Evolutionary conservation across 2,113 vertebrate species (phyloP).

Genomic region (Dicentrarchus labrax): DNA sequence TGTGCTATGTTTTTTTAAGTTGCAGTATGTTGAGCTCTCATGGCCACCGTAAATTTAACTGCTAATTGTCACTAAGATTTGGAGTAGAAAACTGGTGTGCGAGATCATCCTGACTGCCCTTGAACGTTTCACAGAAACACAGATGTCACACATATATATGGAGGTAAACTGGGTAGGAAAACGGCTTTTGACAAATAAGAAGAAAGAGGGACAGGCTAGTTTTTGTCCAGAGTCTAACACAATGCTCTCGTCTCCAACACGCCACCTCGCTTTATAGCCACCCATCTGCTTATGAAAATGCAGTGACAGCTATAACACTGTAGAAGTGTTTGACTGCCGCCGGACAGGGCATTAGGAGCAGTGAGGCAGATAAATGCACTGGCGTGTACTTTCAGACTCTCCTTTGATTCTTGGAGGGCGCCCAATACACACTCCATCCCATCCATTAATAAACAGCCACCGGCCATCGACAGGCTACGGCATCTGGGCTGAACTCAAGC

Average conservation of each 20-base stretch:
- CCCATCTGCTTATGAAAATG: slow-evolving; percentile 13
- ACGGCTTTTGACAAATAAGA: not conserved
- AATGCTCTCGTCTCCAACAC: not conserved
- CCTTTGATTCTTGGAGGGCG: slow-evolving; percentile 55
- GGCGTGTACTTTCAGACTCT: slow-evolving; percentile 31
- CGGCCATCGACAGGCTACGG: slow-evolving; percentile 7
- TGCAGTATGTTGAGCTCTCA: too few species aligned
- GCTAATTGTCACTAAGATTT: too few species aligned
- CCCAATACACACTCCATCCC: slow-evolving; percentile 46
- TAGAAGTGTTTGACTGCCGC: slow-evolving; percentile 7
- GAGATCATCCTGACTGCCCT: not conserved
- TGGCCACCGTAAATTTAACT: too few species aligned
- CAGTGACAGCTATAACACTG: not conserved
- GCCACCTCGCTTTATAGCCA: not conserved
- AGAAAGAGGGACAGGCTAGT: too few species aligned
- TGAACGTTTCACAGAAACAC: not conserved
- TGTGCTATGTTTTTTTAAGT: too few species aligned
- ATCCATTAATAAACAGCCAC: slow-evolving; percentile 53
- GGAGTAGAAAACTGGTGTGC: not conserved
- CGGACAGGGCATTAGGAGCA: slow-evolving; percentile 11
- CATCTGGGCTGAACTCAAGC: slow-evolving; percentile 9
- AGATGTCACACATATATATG: not conserved
- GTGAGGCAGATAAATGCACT: slow-evolving; percentile 46
- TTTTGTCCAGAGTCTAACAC: not conserved
- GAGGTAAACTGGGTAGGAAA: not conserved